A percentile compares a stretch with the other conserved stretches of the same genome.
phyloP scores from a whole-genome alignment of 2,888 invertebrate species.

The Ophion ventricosus region DNA sequence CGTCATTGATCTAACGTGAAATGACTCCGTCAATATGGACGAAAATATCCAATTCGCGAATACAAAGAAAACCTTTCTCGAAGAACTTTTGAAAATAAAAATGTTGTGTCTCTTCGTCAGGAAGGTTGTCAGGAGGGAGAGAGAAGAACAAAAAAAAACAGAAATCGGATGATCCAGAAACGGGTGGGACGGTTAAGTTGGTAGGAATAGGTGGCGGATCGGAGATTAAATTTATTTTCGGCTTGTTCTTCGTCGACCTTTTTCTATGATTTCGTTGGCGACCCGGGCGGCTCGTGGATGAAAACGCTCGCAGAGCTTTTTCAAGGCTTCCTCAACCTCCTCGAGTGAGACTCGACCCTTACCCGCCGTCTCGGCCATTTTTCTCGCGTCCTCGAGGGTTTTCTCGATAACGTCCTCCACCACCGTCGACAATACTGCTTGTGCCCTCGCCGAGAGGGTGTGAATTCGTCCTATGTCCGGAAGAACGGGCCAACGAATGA shows the following conservation, averaged over 20 bases:
- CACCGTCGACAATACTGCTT: conserved; percentile 76
- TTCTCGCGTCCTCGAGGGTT: conserved; percentile 78
- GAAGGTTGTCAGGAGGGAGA: too few relatives aligned
- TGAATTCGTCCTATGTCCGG: conserved; percentile 72
- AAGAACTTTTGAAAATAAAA: background rate
- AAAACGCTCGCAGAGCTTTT: conserved; percentile 77
- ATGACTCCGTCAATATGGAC: too few relatives aligned
- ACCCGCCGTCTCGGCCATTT: conserved; percentile 76
- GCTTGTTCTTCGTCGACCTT: conserved; percentile 48
- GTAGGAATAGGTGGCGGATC: background rate
- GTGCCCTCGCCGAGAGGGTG: conserved; percentile 76
- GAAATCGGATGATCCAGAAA: background rate
- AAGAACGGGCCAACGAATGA: conserved; percentile 44
- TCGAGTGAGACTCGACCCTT: conserved; percentile 75
- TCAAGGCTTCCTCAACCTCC: conserved; percentile 79
- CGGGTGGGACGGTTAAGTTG: conserved; percentile 1
- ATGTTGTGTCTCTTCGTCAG: background rate
- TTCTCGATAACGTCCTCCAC: conserved; percentile 80
- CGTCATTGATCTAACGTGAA: too few relatives aligned
- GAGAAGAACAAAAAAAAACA: background rate
- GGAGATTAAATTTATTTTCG: conserved; percentile 52
- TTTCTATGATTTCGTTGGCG: conserved; percentile 64
- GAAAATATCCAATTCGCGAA: too few relatives aligned
- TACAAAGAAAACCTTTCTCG: too few relatives aligned
- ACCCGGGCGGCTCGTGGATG: conserved; percentile 62